Percentiles rank a stretch among this genome's conserved stretches.
phyloP scores from a whole-genome alignment of 2,113 vertebrate species.

The Piaya cayana region DNA sequence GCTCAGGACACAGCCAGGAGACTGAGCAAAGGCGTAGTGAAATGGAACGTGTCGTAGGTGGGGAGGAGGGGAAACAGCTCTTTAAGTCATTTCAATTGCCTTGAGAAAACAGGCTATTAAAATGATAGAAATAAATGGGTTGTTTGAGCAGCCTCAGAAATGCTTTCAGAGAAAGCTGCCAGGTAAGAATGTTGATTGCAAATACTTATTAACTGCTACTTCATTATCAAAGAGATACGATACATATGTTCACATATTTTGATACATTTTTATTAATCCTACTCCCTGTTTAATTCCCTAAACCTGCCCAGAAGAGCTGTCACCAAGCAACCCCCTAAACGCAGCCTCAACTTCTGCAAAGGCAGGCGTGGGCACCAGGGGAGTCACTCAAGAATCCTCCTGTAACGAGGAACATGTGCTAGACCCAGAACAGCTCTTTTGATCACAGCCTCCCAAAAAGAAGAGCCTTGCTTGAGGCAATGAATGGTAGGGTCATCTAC shows the following conservation, averaged over 20 bases:
- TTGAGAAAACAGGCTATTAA: slow-evolving; percentile 49
- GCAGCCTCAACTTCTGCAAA: not conserved
- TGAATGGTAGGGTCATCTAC: not conserved
- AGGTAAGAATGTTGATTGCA: slow-evolving; percentile 39
- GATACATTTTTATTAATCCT: slow-evolving; percentile 18
- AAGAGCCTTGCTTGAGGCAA: not conserved
- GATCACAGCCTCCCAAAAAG: not conserved
- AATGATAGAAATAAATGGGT: slow-evolving; percentile 45
- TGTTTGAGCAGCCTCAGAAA: slow-evolving; percentile 25
- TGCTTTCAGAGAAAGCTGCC: slow-evolving; percentile 21
- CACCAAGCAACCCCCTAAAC: slow-evolving; percentile 2
- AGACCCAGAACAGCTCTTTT: not conserved
- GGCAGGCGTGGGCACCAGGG: not conserved
- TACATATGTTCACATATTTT: slow-evolving; percentile 45
- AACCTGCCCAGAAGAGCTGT: not conserved
- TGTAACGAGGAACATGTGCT: fast-evolving
- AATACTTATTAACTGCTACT: slow-evolving; percentile 44
- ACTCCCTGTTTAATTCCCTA: not conserved
- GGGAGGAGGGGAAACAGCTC: not conserved
- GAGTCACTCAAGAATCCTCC: not conserved
- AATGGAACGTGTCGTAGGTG: not conserved
- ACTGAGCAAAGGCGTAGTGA: not conserved
- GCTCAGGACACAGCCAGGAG: not conserved
- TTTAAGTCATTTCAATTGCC: slow-evolving; percentile 27
- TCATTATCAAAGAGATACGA: slow-evolving; percentile 21